These are phyloP conservation scores for Caenorhabditis sulstoni DNA, from an alignment of 2,888 invertebrate species.

Conservation along the genomic window DNA sequence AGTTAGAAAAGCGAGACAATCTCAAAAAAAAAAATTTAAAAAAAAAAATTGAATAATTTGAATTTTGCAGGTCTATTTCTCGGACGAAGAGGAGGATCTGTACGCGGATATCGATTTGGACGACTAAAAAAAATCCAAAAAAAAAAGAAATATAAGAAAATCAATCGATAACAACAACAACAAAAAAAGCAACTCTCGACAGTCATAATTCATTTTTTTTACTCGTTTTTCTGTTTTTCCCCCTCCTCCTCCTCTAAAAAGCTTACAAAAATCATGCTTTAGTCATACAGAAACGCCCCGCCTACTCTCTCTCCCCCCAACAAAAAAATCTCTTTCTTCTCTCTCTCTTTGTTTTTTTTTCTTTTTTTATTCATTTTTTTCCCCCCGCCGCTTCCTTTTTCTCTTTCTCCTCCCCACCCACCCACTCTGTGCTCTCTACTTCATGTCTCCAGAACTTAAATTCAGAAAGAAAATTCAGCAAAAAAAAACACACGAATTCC, in stretches of 20 bases:
- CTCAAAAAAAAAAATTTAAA: neutral
- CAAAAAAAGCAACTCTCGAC: neutral
- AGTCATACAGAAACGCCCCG: too few species aligned
- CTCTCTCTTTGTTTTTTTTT: conserved; percentile 5
- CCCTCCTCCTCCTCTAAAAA: conserved; percentile 1
- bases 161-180: too few species aligned
- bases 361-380: conserved; percentile 21
- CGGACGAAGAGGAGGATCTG: conserved; percentile 71
- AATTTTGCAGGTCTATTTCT: conserved; percentile 67
- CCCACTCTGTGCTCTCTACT: conserved; percentile 41
- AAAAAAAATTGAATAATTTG: neutral
- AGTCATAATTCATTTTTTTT: conserved; percentile 9
- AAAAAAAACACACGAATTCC: conserved; percentile 4
- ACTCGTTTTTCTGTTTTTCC: neutral
- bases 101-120: conserved; percentile 57
- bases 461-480: too few species aligned
- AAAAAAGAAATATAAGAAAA: too few species aligned
- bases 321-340: neutral
- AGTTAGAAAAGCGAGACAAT: neutral
- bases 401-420: too few species aligned
- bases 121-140: conserved; percentile 19
- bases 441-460: conserved; percentile 3
- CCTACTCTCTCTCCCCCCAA: neutral
- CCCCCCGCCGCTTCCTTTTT: conserved; percentile 11
- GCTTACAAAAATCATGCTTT: conserved; percentile 47